Base-by-base conservation (phyloP, 2,888 invertebrate genomes). In the Epistrophe grossulariae region DNA sequence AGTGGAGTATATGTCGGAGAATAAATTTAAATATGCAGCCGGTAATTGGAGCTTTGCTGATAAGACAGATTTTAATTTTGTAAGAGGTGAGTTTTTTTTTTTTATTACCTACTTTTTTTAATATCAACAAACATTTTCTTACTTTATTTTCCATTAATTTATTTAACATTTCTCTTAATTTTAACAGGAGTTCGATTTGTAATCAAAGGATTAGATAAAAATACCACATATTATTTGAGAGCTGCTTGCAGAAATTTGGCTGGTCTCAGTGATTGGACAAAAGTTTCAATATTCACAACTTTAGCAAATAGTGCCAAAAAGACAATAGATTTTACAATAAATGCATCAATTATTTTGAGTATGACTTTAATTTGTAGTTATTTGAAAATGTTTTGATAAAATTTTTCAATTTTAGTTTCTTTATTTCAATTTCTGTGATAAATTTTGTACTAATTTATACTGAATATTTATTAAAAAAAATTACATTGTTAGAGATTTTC, bases 211-310 rank as follows among this genome's bases (percentile, higher is more conserved):
- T 91, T 95, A 13, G 89, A 92, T 50, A 91, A 91, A 17, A 93
- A 94, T 88, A 94, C 94, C 9, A 93, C 93, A 48, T 95, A 94
- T 90, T 92, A 93, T 79, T 92, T 94, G 88, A 91, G 94, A 43
- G 94, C 93, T 1, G 94, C 94, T 52, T 93, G 94, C 1, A 92
- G 92, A 68, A 95, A 95, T 90, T 90, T 92, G 35, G 95, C 94
- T 17, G 94, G 95, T 28, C 90, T 94, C n/a, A 93, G 93, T 78
- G 93, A 93, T 82, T 93, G 92, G 92, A 92, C 92, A 40, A 89
- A 89, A n/a, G 91, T 92, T 73, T 91, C 91, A 88, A 90, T 89
- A 31, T 93, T 92, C 70, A 90, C 90, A 64, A 93, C 93, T 11
- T 88, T 91, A 15, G 88, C 89, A 9, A 91, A 90, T 64, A 66